phyloP scores from a whole-genome alignment of 2,113 vertebrate species.

The Oenanthe oenanthe region DNA sequence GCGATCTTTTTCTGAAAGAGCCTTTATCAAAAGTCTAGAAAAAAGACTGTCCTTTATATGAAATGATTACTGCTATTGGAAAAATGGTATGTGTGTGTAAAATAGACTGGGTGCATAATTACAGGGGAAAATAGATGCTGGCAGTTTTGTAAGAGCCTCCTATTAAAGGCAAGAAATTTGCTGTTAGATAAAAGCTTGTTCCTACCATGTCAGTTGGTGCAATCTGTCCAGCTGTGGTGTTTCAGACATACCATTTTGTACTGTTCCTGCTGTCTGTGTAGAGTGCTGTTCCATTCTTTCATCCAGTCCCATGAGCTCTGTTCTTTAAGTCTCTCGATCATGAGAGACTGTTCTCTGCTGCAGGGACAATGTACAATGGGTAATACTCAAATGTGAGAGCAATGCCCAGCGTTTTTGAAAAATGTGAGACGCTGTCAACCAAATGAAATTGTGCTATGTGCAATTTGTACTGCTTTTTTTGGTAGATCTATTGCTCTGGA shows the following conservation, averaged over 20 bases:
- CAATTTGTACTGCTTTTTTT: background rate
- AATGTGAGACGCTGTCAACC: background rate
- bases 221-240: background rate
- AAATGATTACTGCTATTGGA: background rate
- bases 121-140: background rate
- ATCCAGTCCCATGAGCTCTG: background rate
- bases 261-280: background rate
- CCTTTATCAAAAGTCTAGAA: background rate
- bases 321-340: background rate
- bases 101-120: background rate
- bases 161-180: background rate
- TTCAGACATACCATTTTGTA: background rate
- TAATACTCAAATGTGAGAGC: background rate
- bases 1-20: background rate
- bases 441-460: background rate
- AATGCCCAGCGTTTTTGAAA: background rate
- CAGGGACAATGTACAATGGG: background rate
- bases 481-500: background rate
- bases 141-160: background rate
- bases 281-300: slow-evolving; percentile 1
- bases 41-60: background rate
- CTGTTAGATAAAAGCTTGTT: slow-evolving; percentile 3
- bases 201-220: background rate
- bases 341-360: background rate
- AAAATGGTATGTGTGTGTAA: background rate